These are phyloP conservation scores for Scolopax mira DNA, from an alignment of 2,113 vertebrate species.

Conservation along the genomic window DNA sequence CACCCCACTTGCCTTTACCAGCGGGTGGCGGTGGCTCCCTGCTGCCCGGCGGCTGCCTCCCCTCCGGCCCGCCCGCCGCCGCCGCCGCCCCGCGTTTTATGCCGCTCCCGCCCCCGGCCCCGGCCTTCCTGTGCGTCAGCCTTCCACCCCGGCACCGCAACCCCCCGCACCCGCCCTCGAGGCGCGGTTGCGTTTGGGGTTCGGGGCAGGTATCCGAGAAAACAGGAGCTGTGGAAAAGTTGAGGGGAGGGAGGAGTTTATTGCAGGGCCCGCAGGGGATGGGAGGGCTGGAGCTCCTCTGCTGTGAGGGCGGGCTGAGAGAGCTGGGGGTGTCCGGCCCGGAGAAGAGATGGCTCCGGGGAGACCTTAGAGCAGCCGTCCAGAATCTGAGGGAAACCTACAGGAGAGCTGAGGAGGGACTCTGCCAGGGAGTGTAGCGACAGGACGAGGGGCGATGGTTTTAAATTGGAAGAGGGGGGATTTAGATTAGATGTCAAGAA, in stretches of 20 bases:
- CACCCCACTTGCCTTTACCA: not conserved
- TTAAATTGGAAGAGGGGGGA: too few species aligned
- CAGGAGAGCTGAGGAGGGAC: too few species aligned
- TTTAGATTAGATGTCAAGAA: too few species aligned
- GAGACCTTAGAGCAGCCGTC: too few species aligned
- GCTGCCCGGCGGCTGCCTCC: not conserved
- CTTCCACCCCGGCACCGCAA: not conserved
- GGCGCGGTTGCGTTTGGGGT: accelerated
- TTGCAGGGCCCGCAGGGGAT: not conserved
- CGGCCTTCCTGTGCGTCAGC: slow-evolving; percentile 35
- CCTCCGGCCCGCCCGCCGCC: not conserved
- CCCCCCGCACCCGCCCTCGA: not conserved
- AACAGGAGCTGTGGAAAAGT: accelerated
- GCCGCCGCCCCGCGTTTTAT: not conserved
- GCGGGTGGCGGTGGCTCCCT: not conserved
- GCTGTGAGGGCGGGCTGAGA: too few species aligned
- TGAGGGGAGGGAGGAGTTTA: accelerated
- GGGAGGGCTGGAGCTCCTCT: too few species aligned
- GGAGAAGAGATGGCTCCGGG: too few species aligned
- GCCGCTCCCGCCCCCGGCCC: not conserved
- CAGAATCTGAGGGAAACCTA: too few species aligned
- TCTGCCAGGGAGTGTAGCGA: too few species aligned
- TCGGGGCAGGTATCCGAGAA: accelerated
- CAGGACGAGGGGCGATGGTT: too few species aligned
- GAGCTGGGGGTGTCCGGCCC: too few species aligned